phyloP scores from a whole-genome alignment of 2,888 invertebrate genomes.

The Nasonia oneida region DNA sequence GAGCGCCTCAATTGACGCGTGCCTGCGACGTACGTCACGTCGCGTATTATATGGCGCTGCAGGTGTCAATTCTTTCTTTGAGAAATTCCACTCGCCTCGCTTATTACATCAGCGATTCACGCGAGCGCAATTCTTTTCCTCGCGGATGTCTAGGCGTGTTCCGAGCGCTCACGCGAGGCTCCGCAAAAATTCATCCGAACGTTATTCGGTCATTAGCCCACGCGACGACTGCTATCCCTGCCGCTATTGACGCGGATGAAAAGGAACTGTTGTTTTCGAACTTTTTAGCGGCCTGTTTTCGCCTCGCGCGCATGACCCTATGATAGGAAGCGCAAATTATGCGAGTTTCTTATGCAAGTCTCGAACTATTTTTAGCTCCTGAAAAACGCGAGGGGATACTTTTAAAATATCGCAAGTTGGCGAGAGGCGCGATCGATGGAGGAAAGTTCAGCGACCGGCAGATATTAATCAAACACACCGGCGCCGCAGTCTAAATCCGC shows the following conservation, averaged over 20 bases:
- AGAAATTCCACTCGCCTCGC: neutral
- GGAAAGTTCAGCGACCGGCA: neutral
- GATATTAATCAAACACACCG: neutral
- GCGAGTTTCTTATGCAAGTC: neutral
- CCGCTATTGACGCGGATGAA: constrained; percentile 13
- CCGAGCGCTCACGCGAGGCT: too few species aligned
- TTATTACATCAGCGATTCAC: neutral
- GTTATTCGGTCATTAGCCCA: neutral
- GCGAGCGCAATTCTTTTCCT: neutral
- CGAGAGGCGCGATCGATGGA: neutral
- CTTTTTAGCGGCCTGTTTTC: neutral
- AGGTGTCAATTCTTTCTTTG: constrained; percentile 45
- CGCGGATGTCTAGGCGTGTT: neutral
- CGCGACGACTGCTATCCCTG: constrained; percentile 28
- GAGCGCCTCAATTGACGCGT: constrained; percentile 6
- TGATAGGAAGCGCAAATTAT: neutral
- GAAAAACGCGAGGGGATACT: neutral
- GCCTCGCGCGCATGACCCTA: neutral
- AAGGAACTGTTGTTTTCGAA: neutral
- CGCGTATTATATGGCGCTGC: neutral
- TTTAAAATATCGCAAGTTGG: neutral
- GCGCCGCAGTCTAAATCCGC: neutral
- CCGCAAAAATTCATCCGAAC: neutral
- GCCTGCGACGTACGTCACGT: constrained; percentile 12
- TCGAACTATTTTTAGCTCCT: neutral